Base-by-base conservation (phyloP, 2,797 vertebrate species). In the Gymnothorax reevesii region DNA sequence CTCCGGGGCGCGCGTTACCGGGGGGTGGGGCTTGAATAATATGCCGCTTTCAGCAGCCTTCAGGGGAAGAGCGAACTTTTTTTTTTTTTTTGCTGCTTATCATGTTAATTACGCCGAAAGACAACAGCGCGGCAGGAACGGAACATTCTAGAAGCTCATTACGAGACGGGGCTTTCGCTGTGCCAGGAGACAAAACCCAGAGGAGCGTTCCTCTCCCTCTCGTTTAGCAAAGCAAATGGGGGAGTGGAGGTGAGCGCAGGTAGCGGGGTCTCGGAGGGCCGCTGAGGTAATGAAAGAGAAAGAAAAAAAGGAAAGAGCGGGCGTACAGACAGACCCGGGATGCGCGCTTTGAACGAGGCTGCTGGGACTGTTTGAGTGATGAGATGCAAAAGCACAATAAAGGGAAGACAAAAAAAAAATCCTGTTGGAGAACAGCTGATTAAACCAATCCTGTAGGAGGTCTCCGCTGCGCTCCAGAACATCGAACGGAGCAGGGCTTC, bases 201-300 rank as follows among this genome's bases (percentile, higher is more conserved):
- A 62, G 82, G 75, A 57, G 54, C 33, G 64, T 85, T 80, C 83
- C 77, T 12, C 57, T 25, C 55, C 57, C 52, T 17, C 88, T 71
- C 55, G 62, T 88, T 91, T 87, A 88, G 42, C 22, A 73, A 88
- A 86, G 77, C 59, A 87, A 89, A 90, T 87, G 55, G 83, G 54
- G 57, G 52, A 66, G 82, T 52, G 66, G 22, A 22, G 22, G 75
- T 12, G 86, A 73, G 83, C 84, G 89, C 86, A 89, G 89, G 88
- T 88, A 71, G 84, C 84, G 57, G 22, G 54, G 85, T 88, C 84
- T 69, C 84, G 15, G 49, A 20, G 79, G 88, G 69, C 83, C 57
- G 69, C 64, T 54, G 64, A 88, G 84, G 86, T 89, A 87, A 91
- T 87, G 83, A 88, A 87, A 83, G 77, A 15, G 64, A 83, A 86